These are phyloP conservation scores for Meles meles DNA, from an alignment of 2,113 vertebrate genomes.

Conservation along the genomic window DNA sequence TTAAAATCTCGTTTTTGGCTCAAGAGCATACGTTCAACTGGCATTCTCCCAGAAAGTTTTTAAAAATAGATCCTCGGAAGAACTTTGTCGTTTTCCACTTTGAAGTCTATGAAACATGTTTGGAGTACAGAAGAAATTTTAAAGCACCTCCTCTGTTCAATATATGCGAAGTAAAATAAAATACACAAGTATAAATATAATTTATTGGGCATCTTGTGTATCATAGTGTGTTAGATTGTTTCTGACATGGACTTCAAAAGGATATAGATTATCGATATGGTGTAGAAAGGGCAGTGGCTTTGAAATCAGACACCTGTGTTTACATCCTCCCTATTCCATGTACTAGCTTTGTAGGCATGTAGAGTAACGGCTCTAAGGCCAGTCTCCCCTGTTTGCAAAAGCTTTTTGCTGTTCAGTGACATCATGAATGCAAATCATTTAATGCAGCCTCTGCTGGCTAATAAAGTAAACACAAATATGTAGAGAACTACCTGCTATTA, in stretches of 20 bases:
- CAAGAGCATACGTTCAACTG: neutral
- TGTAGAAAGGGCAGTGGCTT: neutral
- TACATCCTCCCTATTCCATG: neutral
- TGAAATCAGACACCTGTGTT: neutral
- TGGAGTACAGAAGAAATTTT: neutral
- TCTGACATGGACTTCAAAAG: neutral
- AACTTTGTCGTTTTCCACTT: neutral
- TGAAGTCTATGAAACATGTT: neutral
- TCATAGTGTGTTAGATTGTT: neutral
- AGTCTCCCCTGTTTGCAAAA: neutral
- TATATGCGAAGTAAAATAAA: neutral
- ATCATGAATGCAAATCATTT: neutral
- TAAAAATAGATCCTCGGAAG: neutral
- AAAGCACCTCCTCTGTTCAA: neutral
- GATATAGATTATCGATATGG: neutral
- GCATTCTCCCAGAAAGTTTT: neutral
- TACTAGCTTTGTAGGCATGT: neutral
- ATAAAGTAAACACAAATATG: neutral
- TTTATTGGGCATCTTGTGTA: neutral
- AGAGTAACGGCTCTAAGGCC: neutral
- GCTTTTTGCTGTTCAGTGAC: neutral
- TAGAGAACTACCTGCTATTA: neutral
- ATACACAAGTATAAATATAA: neutral
- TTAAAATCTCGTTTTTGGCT: neutral
- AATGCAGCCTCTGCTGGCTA: neutral